Base-by-base conservation (phyloP, 1,140 invertebrate genomes). In the Sycophila sp. region DNA sequence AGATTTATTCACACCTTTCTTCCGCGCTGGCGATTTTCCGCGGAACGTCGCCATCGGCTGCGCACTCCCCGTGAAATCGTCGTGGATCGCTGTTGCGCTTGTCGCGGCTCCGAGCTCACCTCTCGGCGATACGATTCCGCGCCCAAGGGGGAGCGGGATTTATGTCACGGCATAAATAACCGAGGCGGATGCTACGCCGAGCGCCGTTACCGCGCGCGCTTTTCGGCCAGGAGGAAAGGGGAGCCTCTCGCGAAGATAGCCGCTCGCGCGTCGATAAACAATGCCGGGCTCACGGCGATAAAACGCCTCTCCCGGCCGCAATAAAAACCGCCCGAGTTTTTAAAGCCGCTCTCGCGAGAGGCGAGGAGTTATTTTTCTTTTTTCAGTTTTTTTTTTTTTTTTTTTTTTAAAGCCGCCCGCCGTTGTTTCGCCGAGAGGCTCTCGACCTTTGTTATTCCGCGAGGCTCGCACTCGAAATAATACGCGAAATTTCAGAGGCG, bases 111-210 rank as follows among this genome's bases (percentile, higher is more conserved):
- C n/a, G n/a, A n/a, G n/a, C n/a, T n/a, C n/a, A n/a, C n/a, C n/a
- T n/a, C n/a, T n/a, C n/a, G n/a, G n/a, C n/a, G n/a, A n/a, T n/a
- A n/a, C n/a, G n/a, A n/a, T n/a, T n/a, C n/a, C n/a, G n/a, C 42
- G 24, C 45, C 26, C 55, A 59, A n/a, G 65, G 53, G 58, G 47
- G 40, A 67, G 65, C 30, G 49, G 36, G 67, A 69, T 69, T 69
- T 69, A 69, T 69, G 67, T 53, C 67, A 60, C 36, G 56, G 36
- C 56, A 70, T 70, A 70, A 70, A 70, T 70, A 70, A 55, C 34
- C 58, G 30, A 55, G 34, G 58, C 26, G 58, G 49, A 60, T 60
- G 42, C 45, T 36, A 34, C 34, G 53, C 55, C 47, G 36, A 70
- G 63, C 49, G 49, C 58, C 58, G 58, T 69, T 69, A 62, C 30